These are phyloP conservation scores for Diarsia mendica DNA, from an alignment of 2,888 invertebrate genomes.

Conservation along the genomic window DNA sequence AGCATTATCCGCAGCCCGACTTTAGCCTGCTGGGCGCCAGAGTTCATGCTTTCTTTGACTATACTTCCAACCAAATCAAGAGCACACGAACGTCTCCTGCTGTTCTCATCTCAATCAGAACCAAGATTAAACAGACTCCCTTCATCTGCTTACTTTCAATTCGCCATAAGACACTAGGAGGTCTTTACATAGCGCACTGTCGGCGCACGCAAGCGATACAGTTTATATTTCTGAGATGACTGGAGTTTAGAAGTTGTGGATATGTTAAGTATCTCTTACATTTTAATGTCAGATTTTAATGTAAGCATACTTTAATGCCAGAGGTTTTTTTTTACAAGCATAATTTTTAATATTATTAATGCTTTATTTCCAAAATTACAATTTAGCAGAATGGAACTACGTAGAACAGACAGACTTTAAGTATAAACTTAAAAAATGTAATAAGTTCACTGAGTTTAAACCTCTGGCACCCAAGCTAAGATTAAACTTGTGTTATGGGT, in stretches of 20 bases:
- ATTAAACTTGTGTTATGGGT: no score
- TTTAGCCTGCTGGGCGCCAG: no score
- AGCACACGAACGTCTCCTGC: neutral
- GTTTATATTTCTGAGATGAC: conserved; percentile 37
- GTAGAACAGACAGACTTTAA: no score
- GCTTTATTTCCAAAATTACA: no score
- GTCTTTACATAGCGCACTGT: conserved; percentile 51
- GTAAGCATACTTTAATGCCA: neutral
- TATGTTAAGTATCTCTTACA: conserved; percentile 8
- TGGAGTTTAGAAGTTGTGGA: neutral
- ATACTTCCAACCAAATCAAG: neutral
- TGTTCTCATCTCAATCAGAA: conserved; percentile 19
- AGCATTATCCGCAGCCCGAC: no score
- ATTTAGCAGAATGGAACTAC: no score
- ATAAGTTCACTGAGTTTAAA: no score
- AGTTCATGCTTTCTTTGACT: no score
- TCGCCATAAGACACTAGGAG: conserved; percentile 32
- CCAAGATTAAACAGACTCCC: conserved; percentile 33
- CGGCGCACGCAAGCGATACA: conserved; percentile 38
- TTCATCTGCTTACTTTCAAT: conserved; percentile 57
- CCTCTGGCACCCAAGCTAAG: no score
- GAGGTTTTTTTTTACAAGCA: neutral
- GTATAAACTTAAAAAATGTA: no score
- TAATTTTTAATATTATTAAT: no score
- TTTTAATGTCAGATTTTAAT: neutral